Conservation (phyloP, 2,888 invertebrate species). For the Nasonia oneida region DNA sequence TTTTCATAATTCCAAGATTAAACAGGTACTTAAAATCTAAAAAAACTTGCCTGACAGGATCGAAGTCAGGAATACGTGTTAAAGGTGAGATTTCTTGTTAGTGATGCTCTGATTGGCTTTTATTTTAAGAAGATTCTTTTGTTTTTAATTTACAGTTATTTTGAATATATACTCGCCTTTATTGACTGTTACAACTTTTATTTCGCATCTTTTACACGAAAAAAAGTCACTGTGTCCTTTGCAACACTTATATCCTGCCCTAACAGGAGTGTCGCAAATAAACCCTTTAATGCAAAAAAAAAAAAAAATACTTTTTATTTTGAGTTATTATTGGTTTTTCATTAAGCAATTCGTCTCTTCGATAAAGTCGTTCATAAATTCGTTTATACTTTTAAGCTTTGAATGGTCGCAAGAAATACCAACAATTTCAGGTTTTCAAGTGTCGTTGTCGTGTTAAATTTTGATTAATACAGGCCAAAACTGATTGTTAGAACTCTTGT, state of each 20-base stretch:
- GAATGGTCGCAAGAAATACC: not conserved
- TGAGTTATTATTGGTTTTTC: constrained; percentile 37
- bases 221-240: constrained; percentile 62
- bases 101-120: no score
- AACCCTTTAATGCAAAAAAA: constrained; percentile 58
- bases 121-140: no score
- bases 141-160: no score
- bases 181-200: constrained; percentile 52
- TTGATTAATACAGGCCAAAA: not conserved
- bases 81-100: no score
- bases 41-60: no score
- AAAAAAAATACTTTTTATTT: constrained; percentile 52
- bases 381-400: not conserved
- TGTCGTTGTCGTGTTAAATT: not conserved
- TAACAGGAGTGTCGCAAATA: constrained; percentile 63
- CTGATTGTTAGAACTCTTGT: not conserved
- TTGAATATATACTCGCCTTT: no score
- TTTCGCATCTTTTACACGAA: constrained; percentile 63
- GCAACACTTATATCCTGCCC: constrained; percentile 61
- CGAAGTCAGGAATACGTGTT: no score
- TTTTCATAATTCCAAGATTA: constrained; percentile 58
- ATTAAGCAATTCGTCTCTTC: no score
- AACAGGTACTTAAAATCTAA: constrained; percentile 63
- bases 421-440: not conserved
- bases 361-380: not conserved